These are phyloP conservation scores for Sterrhoptilus dennistouni DNA, from an alignment of 2,113 vertebrate genomes.

Conservation along the genomic window DNA sequence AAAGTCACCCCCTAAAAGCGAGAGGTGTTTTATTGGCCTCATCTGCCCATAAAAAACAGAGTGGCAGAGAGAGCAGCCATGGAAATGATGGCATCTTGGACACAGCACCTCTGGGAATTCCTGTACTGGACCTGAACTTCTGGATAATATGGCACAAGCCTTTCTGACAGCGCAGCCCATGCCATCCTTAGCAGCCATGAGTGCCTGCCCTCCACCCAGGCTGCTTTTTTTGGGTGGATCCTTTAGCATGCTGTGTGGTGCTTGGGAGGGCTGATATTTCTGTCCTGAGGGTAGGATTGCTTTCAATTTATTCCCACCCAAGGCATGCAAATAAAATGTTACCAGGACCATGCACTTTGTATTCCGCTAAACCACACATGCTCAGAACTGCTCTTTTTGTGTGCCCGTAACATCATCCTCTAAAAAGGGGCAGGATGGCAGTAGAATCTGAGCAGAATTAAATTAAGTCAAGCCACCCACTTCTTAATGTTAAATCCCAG, in stretches of 20 bases:
- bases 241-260: background rate
- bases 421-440: background rate
- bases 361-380: rapidly evolving
- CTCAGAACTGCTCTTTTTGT: background rate
- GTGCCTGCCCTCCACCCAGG: rapidly evolving
- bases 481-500: background rate
- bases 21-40: background rate
- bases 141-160: background rate
- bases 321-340: background rate
- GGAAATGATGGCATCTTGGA: background rate
- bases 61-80: background rate
- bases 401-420: background rate
- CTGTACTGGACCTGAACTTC: rapidly evolving
- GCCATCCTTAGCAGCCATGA: rapidly evolving
- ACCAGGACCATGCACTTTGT: background rate
- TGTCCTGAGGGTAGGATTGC: background rate
- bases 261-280: background rate
- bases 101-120: background rate
- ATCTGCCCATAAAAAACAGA: background rate
- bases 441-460: background rate
- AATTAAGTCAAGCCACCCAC: background rate
- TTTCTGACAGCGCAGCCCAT: rapidly evolving
- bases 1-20: background rate
- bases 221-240: background rate
- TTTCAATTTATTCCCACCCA: background rate